These are phyloP conservation scores for Heliconius sara DNA, from an alignment of 2,888 invertebrate genomes.

Conservation along the genomic window DNA sequence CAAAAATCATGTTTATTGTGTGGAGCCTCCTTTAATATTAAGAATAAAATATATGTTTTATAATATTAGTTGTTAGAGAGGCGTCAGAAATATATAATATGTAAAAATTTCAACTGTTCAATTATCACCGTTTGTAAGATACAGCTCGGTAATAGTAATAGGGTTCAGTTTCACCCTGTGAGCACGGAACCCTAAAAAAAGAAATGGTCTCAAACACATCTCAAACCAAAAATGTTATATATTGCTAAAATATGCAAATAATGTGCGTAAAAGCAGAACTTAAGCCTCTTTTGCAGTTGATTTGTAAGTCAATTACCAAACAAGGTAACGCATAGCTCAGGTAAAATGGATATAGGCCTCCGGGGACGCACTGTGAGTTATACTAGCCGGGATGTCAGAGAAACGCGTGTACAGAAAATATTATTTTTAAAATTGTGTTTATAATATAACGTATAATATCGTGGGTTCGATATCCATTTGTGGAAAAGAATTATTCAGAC, in stretches of 20 bases:
- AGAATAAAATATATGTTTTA: no score
- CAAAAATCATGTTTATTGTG: no score
- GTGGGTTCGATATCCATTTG: background rate
- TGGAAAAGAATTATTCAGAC: background rate
- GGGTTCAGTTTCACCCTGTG: no score
- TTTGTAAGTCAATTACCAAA: slow-evolving; percentile 45
- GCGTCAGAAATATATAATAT: no score
- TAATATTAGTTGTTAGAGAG: no score
- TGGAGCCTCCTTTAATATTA: no score
- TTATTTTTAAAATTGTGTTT: background rate
- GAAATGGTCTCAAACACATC: background rate
- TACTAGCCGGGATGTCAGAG: slow-evolving; percentile 34
- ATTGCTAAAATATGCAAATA: background rate
- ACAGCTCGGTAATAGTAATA: no score
- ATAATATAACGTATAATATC: background rate
- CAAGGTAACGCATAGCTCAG: slow-evolving; percentile 41
- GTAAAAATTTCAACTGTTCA: no score
- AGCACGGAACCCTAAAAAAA: no score
- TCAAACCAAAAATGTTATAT: background rate
- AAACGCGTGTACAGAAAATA: slow-evolving; percentile 30
- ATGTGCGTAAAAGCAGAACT: slow-evolving; percentile 19
- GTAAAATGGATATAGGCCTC: slow-evolving; percentile 45
- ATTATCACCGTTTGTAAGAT: no score
- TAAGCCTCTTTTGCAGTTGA: slow-evolving; percentile 31
- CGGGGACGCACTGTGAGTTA: slow-evolving; percentile 40